Base-by-base conservation (phyloP, 1,140 invertebrate species). In the Pseudachorutes palmiensis region DNA sequence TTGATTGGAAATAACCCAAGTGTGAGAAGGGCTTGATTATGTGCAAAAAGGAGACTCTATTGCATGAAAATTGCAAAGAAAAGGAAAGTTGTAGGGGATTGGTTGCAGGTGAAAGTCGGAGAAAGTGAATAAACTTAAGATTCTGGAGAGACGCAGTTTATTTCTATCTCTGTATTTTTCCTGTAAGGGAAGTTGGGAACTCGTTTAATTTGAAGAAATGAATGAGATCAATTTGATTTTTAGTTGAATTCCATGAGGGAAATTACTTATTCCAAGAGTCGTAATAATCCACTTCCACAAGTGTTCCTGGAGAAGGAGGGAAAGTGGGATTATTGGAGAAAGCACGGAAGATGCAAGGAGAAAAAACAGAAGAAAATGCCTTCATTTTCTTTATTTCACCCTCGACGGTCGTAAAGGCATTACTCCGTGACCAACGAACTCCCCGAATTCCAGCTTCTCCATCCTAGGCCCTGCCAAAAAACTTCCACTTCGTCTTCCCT, bases 361-460 rank as follows among this genome's bases (percentile, higher is more conserved):
- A n/a, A n/a, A n/a, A n/a, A 31, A 63, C 22, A 63, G 61, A 62
- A 69, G 68, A 67, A 70, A 62, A 66, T 57, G 70, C 67, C 66
- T 75, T 75, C 74, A 75, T 75, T 75, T 75, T 73, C 74, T 74
- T 75, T 75, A 75, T 75, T 70, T 68, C 45, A 69, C 74, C 74
- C 74, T 63, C 57, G 74, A 72, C 65, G 67, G 58, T 72, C 74
- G 69, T 75, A 75, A 75, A 75, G 72, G 70, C 74, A 75, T 75
- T 75, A 75, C 70, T 72, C 70, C 74, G 68, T 75, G 72, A 74
- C 73, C 71, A 72, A 68, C 63, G 69, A 72, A 72, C 68, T 24
- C 64, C n/a, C 31, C 57, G 31, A 30, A 58, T 61, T 66, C 31
- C 36, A 30, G 26, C n/a, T 41, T 22, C 14, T 62, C 33, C 32